Percentiles rank a stretch among this genome's conserved stretches.
Evolutionary conservation across 1,140 invertebrate genomes (phyloP).

Genomic region (Drosophila repleta): DNA sequence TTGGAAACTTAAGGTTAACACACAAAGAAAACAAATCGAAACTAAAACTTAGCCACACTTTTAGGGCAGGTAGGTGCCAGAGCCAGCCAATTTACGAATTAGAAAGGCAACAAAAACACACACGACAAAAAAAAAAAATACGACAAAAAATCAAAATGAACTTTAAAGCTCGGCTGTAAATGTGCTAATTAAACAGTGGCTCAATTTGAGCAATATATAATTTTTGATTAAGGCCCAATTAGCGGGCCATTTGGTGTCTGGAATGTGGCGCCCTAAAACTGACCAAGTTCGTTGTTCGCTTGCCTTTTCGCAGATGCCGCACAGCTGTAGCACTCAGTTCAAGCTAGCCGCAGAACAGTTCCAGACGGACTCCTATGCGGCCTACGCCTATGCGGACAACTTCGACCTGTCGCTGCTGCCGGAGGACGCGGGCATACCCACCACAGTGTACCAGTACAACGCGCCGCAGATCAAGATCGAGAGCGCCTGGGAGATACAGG

Average conservation of each 20-base stretch:
- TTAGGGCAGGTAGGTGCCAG: slow-evolving; percentile 60
- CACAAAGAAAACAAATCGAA: slow-evolving; percentile 27
- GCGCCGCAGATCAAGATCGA: slow-evolving; percentile 80
- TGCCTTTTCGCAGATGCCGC: slow-evolving; percentile 89
- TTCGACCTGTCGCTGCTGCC: slow-evolving; percentile 91
- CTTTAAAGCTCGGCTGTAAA: slow-evolving; percentile 17
- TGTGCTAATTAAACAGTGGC: slow-evolving; percentile 40
- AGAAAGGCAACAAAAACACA: slow-evolving; percentile 55
- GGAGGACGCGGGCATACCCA: slow-evolving; percentile 83
- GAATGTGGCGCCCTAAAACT: slow-evolving; percentile 11
- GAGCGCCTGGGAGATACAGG: slow-evolving; percentile 68
- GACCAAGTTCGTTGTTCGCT: slow-evolving; percentile 11
- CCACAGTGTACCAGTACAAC: slow-evolving; percentile 77
- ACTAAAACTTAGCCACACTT: slow-evolving; percentile 13
- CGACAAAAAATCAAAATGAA: slow-evolving; percentile 31
- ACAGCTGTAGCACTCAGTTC: slow-evolving; percentile 89
- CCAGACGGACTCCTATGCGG: slow-evolving; percentile 86
- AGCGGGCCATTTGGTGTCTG: slow-evolving; percentile 25
- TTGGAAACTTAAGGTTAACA: slow-evolving; percentile 65
- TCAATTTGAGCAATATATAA: slow-evolving; percentile 9
- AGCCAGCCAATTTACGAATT: slow-evolving; percentile 48
- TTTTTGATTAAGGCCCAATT: slow-evolving; percentile 37
- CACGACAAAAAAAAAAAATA: slow-evolving; percentile 26
- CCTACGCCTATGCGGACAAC: slow-evolving; percentile 87
- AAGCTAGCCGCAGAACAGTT: slow-evolving; percentile 84